phyloP scores from a whole-genome alignment of 2,797 vertebrate species.

The Tiaroga cobitis region DNA sequence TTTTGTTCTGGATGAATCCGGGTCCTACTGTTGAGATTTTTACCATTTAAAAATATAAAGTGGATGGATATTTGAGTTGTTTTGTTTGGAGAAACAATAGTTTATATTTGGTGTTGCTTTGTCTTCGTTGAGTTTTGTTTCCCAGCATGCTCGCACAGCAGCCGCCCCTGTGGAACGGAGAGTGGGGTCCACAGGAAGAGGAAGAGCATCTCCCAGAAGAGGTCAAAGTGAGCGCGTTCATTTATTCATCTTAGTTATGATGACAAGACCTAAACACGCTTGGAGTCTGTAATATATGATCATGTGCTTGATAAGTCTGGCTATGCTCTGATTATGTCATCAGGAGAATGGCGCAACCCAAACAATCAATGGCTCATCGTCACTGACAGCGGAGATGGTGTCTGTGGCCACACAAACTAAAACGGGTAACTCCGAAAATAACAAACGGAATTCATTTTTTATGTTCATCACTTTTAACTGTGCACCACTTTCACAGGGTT shows the following conservation, averaged over 20 bases:
- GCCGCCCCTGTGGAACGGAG: conserved; percentile 75
- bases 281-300: background rate
- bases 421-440: conserved; percentile 39
- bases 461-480: background rate
- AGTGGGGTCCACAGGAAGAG: conserved; percentile 66
- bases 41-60: background rate
- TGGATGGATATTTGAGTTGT: background rate
- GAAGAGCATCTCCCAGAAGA: conserved; percentile 17
- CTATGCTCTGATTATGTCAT: background rate
- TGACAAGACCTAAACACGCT: background rate
- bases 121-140: conserved; percentile 83
- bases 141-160: conserved; percentile 79
- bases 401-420: conserved; percentile 77
- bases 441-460: background rate
- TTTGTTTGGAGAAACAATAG: background rate
- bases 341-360: conserved; percentile 37
- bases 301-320: background rate
- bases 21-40: background rate
- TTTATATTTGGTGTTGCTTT: background rate
- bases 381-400: conserved; percentile 59
- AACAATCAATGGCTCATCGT: conserved; percentile 37
- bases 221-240: conserved; percentile 44
- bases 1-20: background rate
- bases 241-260: background rate
- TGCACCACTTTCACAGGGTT: too few species aligned